A percentile compares a stretch with the other conserved stretches of the same genome.
phyloP scores from a whole-genome alignment of 2,797 vertebrate genomes.

The Triplophysa yarkandensis region DNA sequence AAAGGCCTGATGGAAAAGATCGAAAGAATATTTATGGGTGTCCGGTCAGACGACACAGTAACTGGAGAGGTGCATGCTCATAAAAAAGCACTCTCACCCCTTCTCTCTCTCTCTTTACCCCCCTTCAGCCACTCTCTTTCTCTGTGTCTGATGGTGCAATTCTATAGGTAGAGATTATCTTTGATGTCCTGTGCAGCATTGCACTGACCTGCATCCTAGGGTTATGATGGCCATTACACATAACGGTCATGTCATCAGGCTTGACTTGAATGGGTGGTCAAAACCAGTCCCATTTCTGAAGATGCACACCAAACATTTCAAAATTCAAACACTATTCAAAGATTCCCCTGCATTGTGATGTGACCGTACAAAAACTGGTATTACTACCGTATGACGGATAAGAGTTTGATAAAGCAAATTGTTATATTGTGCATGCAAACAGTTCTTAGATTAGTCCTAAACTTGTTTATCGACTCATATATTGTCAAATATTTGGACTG shows the following conservation, averaged over 20 bases:
- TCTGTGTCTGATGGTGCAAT: slow-evolving; percentile 37
- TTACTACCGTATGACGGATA: not conserved
- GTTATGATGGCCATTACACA: slow-evolving; percentile 72
- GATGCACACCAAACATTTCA: not conserved
- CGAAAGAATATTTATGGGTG: slow-evolving; percentile 66
- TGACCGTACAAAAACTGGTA: not conserved
- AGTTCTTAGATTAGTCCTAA: too few relatives aligned
- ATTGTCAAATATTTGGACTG: too few relatives aligned
- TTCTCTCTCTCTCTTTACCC: slow-evolving; percentile 47
- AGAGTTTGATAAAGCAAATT: too few relatives aligned
- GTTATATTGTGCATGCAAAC: too few relatives aligned
- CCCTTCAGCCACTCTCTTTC: slow-evolving; percentile 27
- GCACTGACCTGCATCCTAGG: slow-evolving; percentile 57
- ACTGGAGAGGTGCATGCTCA: slow-evolving; percentile 69
- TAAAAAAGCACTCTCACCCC: slow-evolving; percentile 69
- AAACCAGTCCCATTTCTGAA: slow-evolving; percentile 17
- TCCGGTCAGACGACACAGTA: slow-evolving; percentile 68
- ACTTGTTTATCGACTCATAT: too few relatives aligned
- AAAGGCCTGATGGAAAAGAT: slow-evolving; percentile 32
- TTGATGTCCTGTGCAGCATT: slow-evolving; percentile 65
- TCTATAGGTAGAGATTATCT: slow-evolving; percentile 50
- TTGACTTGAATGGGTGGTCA: slow-evolving; percentile 73
- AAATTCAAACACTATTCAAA: not conserved
- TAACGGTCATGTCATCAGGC: slow-evolving; percentile 71
- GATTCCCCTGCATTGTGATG: not conserved